phyloP scores from a whole-genome alignment of 2,797 vertebrate species.

The Steatocranus sp. region DNA sequence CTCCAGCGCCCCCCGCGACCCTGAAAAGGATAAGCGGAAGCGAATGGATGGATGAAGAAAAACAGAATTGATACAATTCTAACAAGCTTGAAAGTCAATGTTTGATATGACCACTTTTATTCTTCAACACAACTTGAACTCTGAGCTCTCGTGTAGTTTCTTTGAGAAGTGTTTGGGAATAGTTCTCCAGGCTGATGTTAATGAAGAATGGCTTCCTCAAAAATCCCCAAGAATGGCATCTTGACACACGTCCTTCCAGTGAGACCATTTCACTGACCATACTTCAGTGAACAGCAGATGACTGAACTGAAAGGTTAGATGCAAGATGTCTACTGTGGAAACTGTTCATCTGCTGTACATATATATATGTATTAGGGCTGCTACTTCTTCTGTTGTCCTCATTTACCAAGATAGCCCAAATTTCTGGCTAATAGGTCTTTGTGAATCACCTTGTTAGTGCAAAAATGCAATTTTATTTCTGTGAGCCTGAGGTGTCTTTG shows the following conservation, averaged over 20 bases:
- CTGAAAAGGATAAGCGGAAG: accelerated
- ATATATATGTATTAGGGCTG: neutral
- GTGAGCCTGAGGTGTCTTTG: neutral
- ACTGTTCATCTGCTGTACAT: neutral
- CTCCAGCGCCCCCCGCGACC: accelerated
- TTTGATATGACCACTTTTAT: neutral
- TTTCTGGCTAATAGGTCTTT: neutral
- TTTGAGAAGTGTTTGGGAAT: neutral
- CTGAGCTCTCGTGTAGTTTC: neutral
- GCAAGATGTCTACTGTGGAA: neutral
- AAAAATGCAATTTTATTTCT: neutral
- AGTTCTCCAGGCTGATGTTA: neutral
- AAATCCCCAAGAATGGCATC: neutral
- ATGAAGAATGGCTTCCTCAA: neutral
- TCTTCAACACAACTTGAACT: neutral
- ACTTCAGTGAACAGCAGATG: neutral
- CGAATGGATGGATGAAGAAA: neutral
- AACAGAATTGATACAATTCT: neutral
- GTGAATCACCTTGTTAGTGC: neutral
- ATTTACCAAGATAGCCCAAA: neutral
- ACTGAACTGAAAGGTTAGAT: neutral
- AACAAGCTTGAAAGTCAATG: neutral
- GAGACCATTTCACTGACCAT: neutral
- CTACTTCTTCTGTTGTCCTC: neutral
- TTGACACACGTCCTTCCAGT: neutral